Evolutionary conservation across 2,888 invertebrate genomes (phyloP).

Genomic region (Meloe dianella): DNA sequence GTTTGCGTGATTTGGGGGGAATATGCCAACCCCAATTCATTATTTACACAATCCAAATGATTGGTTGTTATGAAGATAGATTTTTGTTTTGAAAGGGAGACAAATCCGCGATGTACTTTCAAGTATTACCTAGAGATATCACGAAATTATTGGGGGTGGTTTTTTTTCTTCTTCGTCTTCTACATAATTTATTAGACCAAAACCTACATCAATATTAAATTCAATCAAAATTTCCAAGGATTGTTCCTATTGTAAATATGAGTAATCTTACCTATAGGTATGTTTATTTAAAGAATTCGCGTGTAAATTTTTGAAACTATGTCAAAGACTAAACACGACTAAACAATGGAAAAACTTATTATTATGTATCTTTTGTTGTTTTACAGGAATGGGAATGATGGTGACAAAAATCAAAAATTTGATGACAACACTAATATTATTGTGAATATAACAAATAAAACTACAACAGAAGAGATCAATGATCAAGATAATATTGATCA

Average conservation of each 20-base stretch:
- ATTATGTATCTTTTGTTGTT: constrained; percentile 7
- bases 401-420: not conserved
- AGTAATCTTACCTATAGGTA: not conserved
- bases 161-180: not conserved
- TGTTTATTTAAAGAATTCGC: not conserved
- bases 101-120: constrained; percentile 6
- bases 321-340: too few relatives aligned
- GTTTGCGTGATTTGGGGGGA: too few relatives aligned
- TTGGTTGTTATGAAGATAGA: not conserved
- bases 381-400: not conserved
- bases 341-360: not conserved
- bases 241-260: not conserved
- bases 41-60: too few relatives aligned
- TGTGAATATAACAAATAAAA: constrained; percentile 12
- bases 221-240: constrained; percentile 1
- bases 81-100: not conserved
- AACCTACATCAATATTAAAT: not conserved
- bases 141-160: constrained; percentile 39
- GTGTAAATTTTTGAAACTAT: not conserved
- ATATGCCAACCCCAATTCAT: too few relatives aligned
- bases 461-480: not conserved
- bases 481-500: not conserved
- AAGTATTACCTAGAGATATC: constrained; percentile 43
- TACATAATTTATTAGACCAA: not conserved
- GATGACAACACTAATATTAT: constrained; percentile 9